phyloP scores from a whole-genome alignment of 2,113 vertebrate species.

The Cercopithecus mona region DNA sequence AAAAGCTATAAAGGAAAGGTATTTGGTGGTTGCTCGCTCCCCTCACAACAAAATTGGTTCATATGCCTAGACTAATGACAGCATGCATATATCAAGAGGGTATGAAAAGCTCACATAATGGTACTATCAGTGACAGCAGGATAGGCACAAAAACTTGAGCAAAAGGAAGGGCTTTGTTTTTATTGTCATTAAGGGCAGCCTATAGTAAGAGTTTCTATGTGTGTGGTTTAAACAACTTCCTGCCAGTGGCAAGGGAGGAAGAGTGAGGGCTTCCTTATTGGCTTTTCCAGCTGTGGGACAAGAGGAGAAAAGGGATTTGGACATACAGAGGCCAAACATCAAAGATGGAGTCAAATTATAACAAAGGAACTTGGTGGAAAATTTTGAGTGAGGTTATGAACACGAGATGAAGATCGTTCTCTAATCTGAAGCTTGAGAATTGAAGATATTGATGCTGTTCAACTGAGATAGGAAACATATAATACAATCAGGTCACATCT shows the following conservation, averaged over 20 bases:
- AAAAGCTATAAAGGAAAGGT: not conserved
- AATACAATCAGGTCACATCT: not conserved
- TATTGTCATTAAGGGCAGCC: not conserved
- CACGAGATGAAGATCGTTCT: not conserved
- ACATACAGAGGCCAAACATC: not conserved
- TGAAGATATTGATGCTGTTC: not conserved
- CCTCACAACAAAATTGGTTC: not conserved
- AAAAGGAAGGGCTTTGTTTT: not conserved
- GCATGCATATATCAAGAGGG: not conserved
- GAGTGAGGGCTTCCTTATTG: not conserved
- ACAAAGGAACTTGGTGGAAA: not conserved
- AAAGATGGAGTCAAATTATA: not conserved
- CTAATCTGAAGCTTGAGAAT: not conserved
- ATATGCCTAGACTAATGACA: not conserved
- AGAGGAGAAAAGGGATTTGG: not conserved
- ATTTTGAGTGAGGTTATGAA: not conserved
- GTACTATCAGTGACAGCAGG: not conserved
- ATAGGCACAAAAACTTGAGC: not conserved
- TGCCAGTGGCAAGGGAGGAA: not conserved
- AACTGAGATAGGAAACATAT: not conserved
- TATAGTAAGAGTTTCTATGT: not conserved
- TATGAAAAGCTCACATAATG: not conserved
- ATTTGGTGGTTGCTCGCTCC: not conserved
- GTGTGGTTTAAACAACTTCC: not conserved
- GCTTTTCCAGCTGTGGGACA: not conserved